These are phyloP conservation scores for Macaca nemestrina DNA, from an alignment of 2,113 vertebrate species.

Conservation along the genomic window DNA sequence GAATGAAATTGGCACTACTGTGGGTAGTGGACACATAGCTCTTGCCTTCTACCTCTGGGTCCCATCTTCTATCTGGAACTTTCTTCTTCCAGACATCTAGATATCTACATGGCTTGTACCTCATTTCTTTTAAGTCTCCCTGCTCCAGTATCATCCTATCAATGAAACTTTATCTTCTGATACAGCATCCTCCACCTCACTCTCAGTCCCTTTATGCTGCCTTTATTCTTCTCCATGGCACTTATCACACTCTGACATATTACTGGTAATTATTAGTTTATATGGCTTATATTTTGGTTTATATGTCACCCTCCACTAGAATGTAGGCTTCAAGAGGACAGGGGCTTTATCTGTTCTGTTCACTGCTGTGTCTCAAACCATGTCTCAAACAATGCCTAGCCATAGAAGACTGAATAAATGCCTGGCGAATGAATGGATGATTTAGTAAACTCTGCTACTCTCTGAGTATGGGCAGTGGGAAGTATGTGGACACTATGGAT, in stretches of 20 bases:
- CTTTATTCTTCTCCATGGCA: background rate
- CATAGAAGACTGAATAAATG: background rate
- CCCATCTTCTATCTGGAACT: background rate
- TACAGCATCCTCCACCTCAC: background rate
- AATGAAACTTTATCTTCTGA: background rate
- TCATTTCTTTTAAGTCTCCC: slow-evolving; percentile 18
- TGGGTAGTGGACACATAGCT: background rate
- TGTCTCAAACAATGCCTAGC: background rate
- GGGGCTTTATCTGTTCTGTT: background rate
- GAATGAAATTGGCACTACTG: background rate
- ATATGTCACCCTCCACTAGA: background rate
- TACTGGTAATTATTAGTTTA: background rate
- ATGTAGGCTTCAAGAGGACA: background rate
- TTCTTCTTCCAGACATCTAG: background rate
- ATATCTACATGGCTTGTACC: background rate
- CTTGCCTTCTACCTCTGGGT: background rate
- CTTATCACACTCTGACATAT: background rate
- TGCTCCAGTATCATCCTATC: background rate
- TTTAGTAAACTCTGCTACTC: background rate
- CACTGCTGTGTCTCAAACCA: background rate
- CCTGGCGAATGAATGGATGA: background rate
- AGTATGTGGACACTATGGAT: background rate
- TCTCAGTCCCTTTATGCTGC: background rate
- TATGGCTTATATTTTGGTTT: background rate
- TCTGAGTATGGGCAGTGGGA: background rate